Conservation (phyloP, 2,888 invertebrate species). For the Halictus quadricinctus region DNA sequence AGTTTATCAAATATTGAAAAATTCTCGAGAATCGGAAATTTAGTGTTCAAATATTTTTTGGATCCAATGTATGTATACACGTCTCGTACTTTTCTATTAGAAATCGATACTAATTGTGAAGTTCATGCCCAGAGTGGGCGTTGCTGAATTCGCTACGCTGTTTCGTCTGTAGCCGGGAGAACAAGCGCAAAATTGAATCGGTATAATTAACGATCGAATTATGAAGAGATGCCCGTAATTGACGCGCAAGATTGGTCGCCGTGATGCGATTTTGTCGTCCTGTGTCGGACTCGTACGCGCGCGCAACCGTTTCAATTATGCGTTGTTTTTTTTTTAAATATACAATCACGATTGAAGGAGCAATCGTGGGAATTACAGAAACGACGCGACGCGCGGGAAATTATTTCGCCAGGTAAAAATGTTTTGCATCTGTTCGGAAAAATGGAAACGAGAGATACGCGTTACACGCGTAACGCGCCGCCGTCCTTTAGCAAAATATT, state of each 20-base stretch:
- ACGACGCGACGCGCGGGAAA: neutral
- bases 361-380: neutral
- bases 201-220: constrained; percentile 5
- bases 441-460: neutral
- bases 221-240: neutral
- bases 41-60: neutral
- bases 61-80: neutral
- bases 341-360: neutral
- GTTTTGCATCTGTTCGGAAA: neutral
- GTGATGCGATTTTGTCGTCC: neutral
- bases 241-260: neutral
- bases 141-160: constrained; percentile 20
- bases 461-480: no score
- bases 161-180: neutral
- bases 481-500: neutral
- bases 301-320: neutral
- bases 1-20: no score
- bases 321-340: neutral
- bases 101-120: neutral
- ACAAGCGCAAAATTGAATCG: constrained; percentile 29
- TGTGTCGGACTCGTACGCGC: neutral
- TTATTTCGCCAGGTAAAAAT: neutral
- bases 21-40: no score
- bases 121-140: constrained; percentile 20
- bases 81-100: no score